phyloP scores from a whole-genome alignment of 2,888 invertebrate species.

The Lacanobia wlatinum region DNA sequence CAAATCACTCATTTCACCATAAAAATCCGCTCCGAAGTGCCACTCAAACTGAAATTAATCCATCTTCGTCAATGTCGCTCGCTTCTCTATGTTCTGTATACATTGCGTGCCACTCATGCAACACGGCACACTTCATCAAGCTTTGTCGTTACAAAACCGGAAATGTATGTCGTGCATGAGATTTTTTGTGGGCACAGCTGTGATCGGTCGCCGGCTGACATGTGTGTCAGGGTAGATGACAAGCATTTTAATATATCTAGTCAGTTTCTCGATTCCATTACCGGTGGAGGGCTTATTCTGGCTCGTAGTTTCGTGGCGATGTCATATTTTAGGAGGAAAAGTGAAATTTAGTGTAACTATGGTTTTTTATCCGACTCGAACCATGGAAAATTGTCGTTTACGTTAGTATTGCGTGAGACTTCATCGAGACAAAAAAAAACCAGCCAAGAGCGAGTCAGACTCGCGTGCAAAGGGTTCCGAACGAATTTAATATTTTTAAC shows the following conservation, averaged over 20 bases:
- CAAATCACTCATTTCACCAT: constrained; percentile 27
- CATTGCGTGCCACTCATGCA: constrained; percentile 30
- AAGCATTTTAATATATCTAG: constrained; percentile 66
- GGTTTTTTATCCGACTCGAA: not conserved
- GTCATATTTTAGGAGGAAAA: not conserved
- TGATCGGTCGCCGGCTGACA: constrained; percentile 50
- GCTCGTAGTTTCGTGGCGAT: not conserved
- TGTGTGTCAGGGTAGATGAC: constrained; percentile 62
- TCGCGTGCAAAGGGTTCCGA: too few species aligned
- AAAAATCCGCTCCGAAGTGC: constrained; percentile 54
- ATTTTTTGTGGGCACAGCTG: constrained; percentile 55
- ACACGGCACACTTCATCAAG: not conserved
- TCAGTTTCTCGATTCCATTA: constrained; percentile 56
- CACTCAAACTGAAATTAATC: constrained; percentile 59
- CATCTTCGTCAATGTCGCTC: constrained; percentile 45
- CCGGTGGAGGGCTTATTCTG: constrained; percentile 52
- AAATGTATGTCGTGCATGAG: constrained; percentile 39
- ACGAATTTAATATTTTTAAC: too few species aligned
- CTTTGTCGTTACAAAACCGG: constrained; percentile 20
- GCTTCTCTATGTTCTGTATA: not conserved
- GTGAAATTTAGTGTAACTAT: not conserved
- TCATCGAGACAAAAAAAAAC: too few species aligned
- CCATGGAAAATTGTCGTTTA: too few species aligned
- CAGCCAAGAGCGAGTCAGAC: too few species aligned
- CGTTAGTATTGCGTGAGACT: too few species aligned